Evolutionary conservation across 2,113 vertebrate species (phyloP).

Genomic region (Oryzias woworae): DNA sequence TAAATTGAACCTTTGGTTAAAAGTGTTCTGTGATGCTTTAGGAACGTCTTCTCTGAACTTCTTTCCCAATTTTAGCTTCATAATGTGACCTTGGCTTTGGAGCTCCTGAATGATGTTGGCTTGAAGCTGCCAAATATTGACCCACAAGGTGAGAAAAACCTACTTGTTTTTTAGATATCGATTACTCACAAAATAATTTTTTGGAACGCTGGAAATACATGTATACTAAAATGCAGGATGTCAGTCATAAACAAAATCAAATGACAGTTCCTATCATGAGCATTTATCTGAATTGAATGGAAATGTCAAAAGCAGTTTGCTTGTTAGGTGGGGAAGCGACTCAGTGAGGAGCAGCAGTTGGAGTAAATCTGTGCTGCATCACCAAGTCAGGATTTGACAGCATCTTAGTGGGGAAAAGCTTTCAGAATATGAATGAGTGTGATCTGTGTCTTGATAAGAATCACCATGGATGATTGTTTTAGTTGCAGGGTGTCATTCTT

Average conservation of each 20-base stretch:
- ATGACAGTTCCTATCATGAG: slow-evolving; percentile 23
- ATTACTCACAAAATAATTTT: slow-evolving; percentile 20
- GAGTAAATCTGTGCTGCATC: slow-evolving; percentile 32
- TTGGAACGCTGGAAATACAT: too few relatives aligned
- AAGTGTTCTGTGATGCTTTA: neutral
- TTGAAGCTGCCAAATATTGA: slow-evolving; percentile 74
- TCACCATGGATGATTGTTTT: slow-evolving; percentile 46
- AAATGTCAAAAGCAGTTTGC: slow-evolving; percentile 31
- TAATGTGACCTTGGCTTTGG: slow-evolving; percentile 87
- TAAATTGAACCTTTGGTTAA: too few relatives aligned
- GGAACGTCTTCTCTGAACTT: neutral
- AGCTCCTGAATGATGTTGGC: slow-evolving; percentile 80
- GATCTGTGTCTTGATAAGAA: slow-evolving; percentile 20
- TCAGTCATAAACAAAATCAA: slow-evolving; percentile 13
- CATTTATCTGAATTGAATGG: slow-evolving; percentile 42
- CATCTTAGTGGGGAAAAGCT: slow-evolving; percentile 36
- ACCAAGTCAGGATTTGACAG: slow-evolving; percentile 27
- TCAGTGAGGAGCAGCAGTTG: slow-evolving; percentile 4
- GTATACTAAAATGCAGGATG: too few relatives aligned
- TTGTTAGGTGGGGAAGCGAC: slow-evolving; percentile 8
- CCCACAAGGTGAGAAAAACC: slow-evolving; percentile 81
- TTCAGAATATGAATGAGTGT: slow-evolving; percentile 41
- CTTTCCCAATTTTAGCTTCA: slow-evolving; percentile 77
- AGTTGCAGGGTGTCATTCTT: slow-evolving; percentile 50
- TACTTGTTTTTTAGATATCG: neutral